A percentile compares a stretch with the other conserved stretches of the same genome.
Evolutionary conservation across 2,888 invertebrate species (phyloP).

Genomic region (Patella pellucida): DNA sequence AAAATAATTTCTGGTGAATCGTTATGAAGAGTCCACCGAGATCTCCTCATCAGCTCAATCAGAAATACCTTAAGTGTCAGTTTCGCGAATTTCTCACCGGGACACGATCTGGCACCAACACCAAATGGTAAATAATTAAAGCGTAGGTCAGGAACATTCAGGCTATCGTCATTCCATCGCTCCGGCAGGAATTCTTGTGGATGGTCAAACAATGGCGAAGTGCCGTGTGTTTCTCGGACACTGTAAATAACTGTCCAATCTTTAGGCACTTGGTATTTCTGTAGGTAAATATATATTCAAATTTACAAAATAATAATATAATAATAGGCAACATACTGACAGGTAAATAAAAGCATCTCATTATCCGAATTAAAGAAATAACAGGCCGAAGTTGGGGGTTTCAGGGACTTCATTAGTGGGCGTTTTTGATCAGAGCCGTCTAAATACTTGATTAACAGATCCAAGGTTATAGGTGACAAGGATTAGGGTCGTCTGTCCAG

Average conservation of each 20-base stretch:
- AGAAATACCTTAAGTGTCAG: conserved; percentile 55
- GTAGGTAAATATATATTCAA: too few species aligned
- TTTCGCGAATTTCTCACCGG: conserved; percentile 60
- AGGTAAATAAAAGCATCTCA: too few species aligned
- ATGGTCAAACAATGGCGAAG: conserved; percentile 37
- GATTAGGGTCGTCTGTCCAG: too few species aligned
- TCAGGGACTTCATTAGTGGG: too few species aligned
- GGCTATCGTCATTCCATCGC: conserved; percentile 39
- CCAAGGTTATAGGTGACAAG: too few species aligned
- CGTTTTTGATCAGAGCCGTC: too few species aligned
- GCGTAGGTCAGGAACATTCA: conserved; percentile 8
- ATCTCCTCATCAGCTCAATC: conserved; percentile 50
- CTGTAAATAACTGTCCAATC: conserved; percentile 58
- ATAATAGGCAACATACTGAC: too few species aligned
- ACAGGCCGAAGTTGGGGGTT: too few species aligned
- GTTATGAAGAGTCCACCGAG: conserved; percentile 45
- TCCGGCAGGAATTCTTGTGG: conserved; percentile 44
- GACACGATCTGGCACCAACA: conserved; percentile 56
- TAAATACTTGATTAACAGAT: too few species aligned
- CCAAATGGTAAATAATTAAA: conserved; percentile 62
- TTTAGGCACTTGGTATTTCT: conserved; percentile 66
- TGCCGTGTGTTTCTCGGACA: conserved; percentile 59
- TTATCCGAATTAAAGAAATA: too few species aligned
- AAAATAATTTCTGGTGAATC: conserved; percentile 31
- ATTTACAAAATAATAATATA: too few species aligned